phyloP scores from a whole-genome alignment of 35 echinoderm and acorn worm species.

The Ophiothrix spiculata region DNA sequence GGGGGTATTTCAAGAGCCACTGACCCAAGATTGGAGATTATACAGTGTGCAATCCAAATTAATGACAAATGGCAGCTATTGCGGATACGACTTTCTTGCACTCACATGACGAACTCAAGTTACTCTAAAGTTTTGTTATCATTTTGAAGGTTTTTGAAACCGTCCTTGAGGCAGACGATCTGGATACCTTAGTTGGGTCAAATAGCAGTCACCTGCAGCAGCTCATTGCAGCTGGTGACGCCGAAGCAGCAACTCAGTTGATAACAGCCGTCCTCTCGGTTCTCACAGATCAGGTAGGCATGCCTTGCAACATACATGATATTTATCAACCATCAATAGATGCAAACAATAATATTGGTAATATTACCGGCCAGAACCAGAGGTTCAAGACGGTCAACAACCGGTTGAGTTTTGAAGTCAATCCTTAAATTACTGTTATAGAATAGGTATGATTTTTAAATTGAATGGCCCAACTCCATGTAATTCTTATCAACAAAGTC shows the following conservation, averaged over 20 bases:
- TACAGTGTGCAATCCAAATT: too few relatives aligned
- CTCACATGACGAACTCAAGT: too few relatives aligned
- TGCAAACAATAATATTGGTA: not conserved
- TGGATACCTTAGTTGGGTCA: not conserved
- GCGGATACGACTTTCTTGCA: too few relatives aligned
- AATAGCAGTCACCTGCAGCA: conserved; percentile 7
- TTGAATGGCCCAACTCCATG: too few relatives aligned
- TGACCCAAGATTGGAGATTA: too few relatives aligned
- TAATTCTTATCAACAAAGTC: too few relatives aligned
- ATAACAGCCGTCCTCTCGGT: conserved; percentile 32
- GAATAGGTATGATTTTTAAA: too few relatives aligned
- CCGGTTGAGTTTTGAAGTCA: too few relatives aligned
- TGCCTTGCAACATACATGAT: not conserved
- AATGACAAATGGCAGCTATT: too few relatives aligned
- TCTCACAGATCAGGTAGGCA: not conserved
- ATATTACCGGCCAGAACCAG: not conserved
- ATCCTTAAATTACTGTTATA: too few relatives aligned
- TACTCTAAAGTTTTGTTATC: not conserved
- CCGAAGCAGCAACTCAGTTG: not conserved
- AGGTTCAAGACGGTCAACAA: too few relatives aligned
- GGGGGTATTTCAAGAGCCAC: too few relatives aligned
- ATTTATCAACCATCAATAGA: not conserved
- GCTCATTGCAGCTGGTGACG: not conserved
- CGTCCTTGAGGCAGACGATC: not conserved
- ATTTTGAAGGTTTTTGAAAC: not conserved